These are phyloP conservation scores for Tachysurus vachellii DNA, from an alignment of 2,113 vertebrate genomes.

Conservation along the genomic window DNA sequence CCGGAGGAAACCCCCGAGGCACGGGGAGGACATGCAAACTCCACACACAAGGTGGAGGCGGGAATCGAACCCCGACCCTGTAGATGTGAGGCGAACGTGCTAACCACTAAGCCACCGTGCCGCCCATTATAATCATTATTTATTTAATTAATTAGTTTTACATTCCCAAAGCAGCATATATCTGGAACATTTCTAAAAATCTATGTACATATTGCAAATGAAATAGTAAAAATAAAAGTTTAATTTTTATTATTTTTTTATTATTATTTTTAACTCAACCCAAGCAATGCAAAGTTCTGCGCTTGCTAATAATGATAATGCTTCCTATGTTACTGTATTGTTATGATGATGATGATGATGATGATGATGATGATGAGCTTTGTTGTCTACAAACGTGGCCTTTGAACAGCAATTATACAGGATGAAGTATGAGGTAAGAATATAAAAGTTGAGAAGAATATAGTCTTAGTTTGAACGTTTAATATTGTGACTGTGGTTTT, in stretches of 20 bases:
- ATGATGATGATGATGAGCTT: too few species aligned
- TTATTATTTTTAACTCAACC: neutral
- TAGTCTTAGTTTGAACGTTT: constrained; percentile 61
- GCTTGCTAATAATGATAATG: too few species aligned
- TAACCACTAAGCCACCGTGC: too few species aligned
- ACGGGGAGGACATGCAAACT: too few species aligned
- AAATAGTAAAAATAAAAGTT: too few species aligned
- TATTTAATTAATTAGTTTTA: neutral
- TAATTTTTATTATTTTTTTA: neutral
- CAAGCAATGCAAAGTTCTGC: too few species aligned
- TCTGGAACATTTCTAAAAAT: neutral
- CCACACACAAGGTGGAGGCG: too few species aligned
- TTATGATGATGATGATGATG: too few species aligned
- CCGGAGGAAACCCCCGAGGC: too few species aligned
- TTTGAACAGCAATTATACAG: constrained; percentile 64
- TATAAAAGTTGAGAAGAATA: constrained; percentile 53
- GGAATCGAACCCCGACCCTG: too few species aligned
- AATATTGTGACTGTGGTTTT: constrained; percentile 67
- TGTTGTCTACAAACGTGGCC: constrained; percentile 55
- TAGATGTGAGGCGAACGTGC: too few species aligned
- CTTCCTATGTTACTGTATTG: too few species aligned
- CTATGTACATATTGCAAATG: neutral
- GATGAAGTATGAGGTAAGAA: constrained; percentile 59
- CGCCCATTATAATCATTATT: neutral
- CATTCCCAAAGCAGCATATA: neutral